phyloP scores from a whole-genome alignment of 2,888 invertebrate genomes.

The Oscheius onirici region DNA sequence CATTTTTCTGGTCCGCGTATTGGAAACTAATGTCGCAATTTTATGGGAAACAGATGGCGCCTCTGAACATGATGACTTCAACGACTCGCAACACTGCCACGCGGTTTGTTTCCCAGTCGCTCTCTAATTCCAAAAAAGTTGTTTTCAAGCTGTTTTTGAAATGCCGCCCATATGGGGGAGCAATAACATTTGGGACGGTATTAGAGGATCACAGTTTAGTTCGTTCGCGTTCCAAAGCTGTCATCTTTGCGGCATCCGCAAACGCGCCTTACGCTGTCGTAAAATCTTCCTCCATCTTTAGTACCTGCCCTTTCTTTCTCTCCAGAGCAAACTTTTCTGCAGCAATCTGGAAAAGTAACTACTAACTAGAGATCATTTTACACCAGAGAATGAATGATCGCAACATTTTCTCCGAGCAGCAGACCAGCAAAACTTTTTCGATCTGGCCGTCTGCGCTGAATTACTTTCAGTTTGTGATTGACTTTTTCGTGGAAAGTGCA shows the following conservation, averaged over 20 bases:
- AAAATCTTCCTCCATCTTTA: slow-evolving; percentile 5
- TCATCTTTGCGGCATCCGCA: slow-evolving; percentile 12
- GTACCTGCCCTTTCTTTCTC: no score
- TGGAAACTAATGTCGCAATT: slow-evolving; percentile 3
- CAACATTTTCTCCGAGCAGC: slow-evolving; percentile 17
- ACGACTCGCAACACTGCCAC: no score
- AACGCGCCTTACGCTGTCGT: slow-evolving; percentile 23
- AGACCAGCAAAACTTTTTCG: not conserved
- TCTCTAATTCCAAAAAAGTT: no score
- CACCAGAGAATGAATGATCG: not conserved
- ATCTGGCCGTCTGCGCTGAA: not conserved
- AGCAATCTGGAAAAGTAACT: not conserved
- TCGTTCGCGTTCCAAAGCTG: no score
- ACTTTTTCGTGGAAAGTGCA: not conserved
- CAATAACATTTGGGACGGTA: no score
- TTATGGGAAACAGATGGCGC: slow-evolving; percentile 23
- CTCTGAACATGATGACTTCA: no score
- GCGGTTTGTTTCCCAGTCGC: no score
- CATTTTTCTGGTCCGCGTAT: not conserved
- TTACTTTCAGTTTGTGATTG: not conserved
- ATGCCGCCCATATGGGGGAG: no score
- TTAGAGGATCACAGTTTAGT: no score
- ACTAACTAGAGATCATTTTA: slow-evolving; percentile 15
- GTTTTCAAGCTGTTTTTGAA: no score
- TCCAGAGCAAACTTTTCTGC: no score